phyloP scores from a whole-genome alignment of 2,888 invertebrate genomes.

The Dendrolimus pini region DNA sequence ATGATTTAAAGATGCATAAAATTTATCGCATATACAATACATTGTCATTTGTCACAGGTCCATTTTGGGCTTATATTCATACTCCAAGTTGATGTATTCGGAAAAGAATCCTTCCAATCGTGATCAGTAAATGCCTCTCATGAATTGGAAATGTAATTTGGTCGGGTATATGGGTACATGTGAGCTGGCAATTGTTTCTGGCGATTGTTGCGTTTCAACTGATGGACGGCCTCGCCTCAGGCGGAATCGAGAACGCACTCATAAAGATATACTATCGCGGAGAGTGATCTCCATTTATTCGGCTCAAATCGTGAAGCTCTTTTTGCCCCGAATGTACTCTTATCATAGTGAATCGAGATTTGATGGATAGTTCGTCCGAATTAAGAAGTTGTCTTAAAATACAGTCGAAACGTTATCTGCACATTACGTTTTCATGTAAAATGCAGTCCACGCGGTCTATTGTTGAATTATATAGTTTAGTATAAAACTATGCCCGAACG shows the following conservation, averaged over 20 bases:
- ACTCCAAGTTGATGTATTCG: slow-evolving; percentile 5
- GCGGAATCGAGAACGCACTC: slow-evolving; percentile 5
- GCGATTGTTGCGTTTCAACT: slow-evolving; percentile 46
- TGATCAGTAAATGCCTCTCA: slow-evolving; percentile 52
- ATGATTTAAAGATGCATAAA: too few relatives aligned
- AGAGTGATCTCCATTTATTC: background rate
- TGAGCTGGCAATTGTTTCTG: slow-evolving; percentile 55
- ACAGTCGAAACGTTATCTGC: too few relatives aligned
- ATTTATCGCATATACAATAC: too few relatives aligned
- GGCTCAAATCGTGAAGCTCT: background rate
- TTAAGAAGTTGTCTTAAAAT: background rate
- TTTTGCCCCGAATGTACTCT: background rate
- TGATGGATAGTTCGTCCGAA: background rate
- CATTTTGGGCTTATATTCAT: background rate
- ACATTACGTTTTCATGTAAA: too few relatives aligned
- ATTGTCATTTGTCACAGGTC: background rate
- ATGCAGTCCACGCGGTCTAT: too few relatives aligned
- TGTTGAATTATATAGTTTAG: too few relatives aligned
- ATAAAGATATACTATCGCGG: background rate
- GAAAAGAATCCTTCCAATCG: background rate
- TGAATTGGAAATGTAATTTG: slow-evolving; percentile 76
- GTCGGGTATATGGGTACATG: slow-evolving; percentile 51
- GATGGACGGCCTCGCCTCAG: slow-evolving; percentile 34
- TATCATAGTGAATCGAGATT: background rate
- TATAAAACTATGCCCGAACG: too few relatives aligned